A percentile compares a stretch with the other conserved stretches of the same genome.
phyloP scores from a whole-genome alignment of 1,140 invertebrate species.

The Luehdorfia chinensis region DNA sequence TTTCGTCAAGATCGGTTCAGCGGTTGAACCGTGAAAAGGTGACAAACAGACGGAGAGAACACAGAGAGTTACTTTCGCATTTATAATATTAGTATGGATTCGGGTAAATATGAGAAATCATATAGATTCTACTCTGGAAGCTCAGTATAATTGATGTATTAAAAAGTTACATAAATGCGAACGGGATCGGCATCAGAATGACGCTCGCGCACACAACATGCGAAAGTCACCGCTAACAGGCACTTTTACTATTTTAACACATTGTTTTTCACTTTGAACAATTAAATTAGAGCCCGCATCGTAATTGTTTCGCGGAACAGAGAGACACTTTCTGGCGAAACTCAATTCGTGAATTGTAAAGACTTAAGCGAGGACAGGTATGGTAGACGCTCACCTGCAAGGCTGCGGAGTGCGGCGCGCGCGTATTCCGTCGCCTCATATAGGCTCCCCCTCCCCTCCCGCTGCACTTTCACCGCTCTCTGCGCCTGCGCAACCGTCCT shows the following conservation, averaged over 20 bases:
- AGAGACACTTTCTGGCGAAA: conserved; percentile 7
- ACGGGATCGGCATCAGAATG: conserved; percentile 22
- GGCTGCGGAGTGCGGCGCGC: conserved; percentile 57
- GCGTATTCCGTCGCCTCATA: conserved; percentile 40
- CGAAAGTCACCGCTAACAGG: not conserved
- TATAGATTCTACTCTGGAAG: no score
- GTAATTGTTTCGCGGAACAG: not conserved
- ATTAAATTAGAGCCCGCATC: conserved; percentile 7
- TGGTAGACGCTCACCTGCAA: conserved; percentile 43
- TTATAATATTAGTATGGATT: no score
- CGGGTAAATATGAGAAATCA: no score
- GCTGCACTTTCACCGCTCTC: conserved; percentile 53
- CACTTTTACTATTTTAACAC: conserved; percentile 24
- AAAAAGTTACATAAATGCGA: conserved; percentile 31
- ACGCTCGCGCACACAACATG: not conserved
- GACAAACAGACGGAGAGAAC: no score
- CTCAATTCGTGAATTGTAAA: not conserved
- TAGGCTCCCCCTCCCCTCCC: conserved; percentile 36
- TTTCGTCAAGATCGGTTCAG: no score
- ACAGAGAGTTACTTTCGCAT: no score
- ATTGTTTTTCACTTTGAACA: conserved; percentile 10
- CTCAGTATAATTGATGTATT: conserved; percentile 26
- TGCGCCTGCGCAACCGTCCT: conserved; percentile 46
- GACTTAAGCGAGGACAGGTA: not conserved
- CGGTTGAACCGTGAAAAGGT: no score